A percentile compares a stretch with the other conserved stretches of the same genome.
These are phyloP conservation scores for Zaprionus ornatus DNA, from an alignment of 1,140 invertebrate species.

Conservation along the genomic window DNA sequence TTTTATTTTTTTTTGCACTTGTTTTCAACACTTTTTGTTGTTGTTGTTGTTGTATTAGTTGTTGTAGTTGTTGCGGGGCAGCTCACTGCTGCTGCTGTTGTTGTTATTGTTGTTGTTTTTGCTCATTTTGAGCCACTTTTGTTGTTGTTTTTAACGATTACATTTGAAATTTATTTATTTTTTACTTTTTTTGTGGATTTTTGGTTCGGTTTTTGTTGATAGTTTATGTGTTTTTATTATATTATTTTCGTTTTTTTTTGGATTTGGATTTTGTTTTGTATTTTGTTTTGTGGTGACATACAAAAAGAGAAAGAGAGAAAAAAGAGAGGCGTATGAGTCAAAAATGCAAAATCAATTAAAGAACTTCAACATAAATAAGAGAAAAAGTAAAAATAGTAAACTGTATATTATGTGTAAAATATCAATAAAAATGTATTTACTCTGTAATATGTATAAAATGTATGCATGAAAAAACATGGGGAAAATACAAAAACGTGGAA, in stretches of 20 bases:
- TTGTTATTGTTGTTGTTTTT: slow-evolving; percentile 27
- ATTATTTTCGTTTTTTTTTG: slow-evolving; percentile 5
- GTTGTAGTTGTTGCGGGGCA: slow-evolving; percentile 29
- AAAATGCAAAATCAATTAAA: slow-evolving; percentile 37
- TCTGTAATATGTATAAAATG: not conserved
- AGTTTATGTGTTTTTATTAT: slow-evolving; percentile 16
- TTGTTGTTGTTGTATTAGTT: slow-evolving; percentile 37
- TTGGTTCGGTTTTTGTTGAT: not conserved
- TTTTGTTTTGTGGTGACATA: slow-evolving; percentile 40
- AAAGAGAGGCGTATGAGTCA: slow-evolving; percentile 46
- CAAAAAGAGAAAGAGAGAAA: slow-evolving; percentile 64
- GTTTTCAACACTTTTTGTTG: slow-evolving; percentile 8
- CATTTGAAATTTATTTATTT: slow-evolving; percentile 18
- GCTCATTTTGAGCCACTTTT: slow-evolving; percentile 61
- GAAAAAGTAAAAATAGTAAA: not conserved
- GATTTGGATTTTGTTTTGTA: slow-evolving; percentile 1
- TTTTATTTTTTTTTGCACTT: slow-evolving; percentile 5
- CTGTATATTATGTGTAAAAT: not conserved
- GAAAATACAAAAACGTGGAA: not conserved
- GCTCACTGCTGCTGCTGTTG: slow-evolving; percentile 24
- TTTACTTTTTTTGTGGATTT: not conserved
- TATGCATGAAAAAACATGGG: not conserved
- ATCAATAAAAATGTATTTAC: not conserved
- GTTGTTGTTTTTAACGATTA: slow-evolving; percentile 17
- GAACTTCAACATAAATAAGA: slow-evolving; percentile 13